Percentiles rank a stretch among this genome's conserved stretches.
These are phyloP conservation scores for Nesogale talazaci DNA, from an alignment of 2,113 vertebrate species.

Conservation along the genomic window DNA sequence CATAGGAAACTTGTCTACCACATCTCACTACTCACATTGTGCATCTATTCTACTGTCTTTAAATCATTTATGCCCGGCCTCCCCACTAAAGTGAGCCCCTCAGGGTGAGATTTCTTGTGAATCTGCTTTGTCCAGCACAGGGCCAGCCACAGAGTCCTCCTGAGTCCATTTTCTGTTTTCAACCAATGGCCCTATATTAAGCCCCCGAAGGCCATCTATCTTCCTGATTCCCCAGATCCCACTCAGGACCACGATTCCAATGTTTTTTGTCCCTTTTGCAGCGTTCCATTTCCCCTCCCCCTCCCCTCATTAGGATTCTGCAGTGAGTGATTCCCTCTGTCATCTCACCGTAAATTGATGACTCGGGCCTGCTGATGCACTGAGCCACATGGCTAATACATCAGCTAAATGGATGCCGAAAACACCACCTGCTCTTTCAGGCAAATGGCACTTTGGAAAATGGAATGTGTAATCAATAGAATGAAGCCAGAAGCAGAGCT, in stretches of 20 bases:
- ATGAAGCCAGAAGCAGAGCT: conserved; percentile 90
- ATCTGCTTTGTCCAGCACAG: not conserved
- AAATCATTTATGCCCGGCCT: conserved; percentile 6
- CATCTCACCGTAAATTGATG: conserved; percentile 91
- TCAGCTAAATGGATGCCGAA: conserved; percentile 93
- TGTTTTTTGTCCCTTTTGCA: conserved; percentile 46
- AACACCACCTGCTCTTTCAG: conserved; percentile 93
- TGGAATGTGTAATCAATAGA: conserved; percentile 93
- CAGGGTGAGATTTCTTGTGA: not conserved
- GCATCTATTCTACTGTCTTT: not conserved
- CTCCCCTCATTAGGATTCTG: conserved; percentile 84
- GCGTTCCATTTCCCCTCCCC: conserved; percentile 82
- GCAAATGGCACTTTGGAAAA: conserved; percentile 92
- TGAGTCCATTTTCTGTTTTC: not conserved
- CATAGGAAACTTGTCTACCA: not conserved
- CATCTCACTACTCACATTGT: not conserved
- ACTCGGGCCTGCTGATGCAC: conserved; percentile 90
- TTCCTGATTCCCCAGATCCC: not conserved
- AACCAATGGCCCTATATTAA: not conserved
- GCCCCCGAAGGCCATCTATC: not conserved
- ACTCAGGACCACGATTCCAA: conserved; percentile 3
- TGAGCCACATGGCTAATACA: conserved; percentile 92
- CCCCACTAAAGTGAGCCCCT: not conserved
- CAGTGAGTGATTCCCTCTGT: conserved; percentile 91
- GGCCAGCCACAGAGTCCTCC: not conserved